Evolutionary conservation across 2,888 invertebrate genomes (phyloP).

Genomic region (Nomada lathburiana): DNA sequence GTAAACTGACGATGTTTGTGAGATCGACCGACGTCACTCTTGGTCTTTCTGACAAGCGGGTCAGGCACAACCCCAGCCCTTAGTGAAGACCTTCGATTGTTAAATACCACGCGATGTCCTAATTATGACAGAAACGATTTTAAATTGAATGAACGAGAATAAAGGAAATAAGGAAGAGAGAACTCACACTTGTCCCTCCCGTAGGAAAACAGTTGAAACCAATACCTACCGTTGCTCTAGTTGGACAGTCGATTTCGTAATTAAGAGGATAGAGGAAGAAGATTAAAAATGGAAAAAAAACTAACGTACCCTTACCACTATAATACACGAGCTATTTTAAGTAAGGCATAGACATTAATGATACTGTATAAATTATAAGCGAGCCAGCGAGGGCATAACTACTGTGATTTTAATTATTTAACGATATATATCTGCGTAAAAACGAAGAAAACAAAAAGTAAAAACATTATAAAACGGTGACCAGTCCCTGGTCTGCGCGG

Average conservation of each 20-base stretch:
- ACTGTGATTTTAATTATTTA: constrained; percentile 85
- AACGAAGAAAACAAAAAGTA: constrained; percentile 70
- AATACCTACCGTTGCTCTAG: constrained; percentile 65
- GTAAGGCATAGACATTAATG: constrained; percentile 81
- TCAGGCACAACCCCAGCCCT: constrained; percentile 77
- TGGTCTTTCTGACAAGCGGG: constrained; percentile 84
- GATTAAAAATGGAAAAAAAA: constrained; percentile 54
- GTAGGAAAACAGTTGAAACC: constrained; percentile 64
- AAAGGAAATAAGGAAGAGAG: constrained; percentile 1
- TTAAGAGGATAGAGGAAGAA: constrained; percentile 39
- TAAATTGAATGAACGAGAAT: neutral
- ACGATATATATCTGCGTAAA: constrained; percentile 78
- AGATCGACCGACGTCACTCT: constrained; percentile 84
- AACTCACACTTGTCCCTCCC: constrained; percentile 62
- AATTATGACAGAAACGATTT: constrained; percentile 12
- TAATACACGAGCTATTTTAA: constrained; percentile 80
- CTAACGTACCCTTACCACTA: constrained; percentile 73
- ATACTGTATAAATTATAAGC: constrained; percentile 83
- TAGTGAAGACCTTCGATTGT: constrained; percentile 64
- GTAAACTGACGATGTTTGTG: constrained; percentile 80
- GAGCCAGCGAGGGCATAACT: constrained; percentile 84
- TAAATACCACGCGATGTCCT: constrained; percentile 55
- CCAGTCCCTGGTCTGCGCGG: constrained; percentile 80
- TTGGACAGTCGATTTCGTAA: constrained; percentile 65
- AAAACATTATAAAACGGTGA: constrained; percentile 73